Evolutionary conservation across 1,140 invertebrate species (phyloP).

Genomic region (Aplysia californica): DNA sequence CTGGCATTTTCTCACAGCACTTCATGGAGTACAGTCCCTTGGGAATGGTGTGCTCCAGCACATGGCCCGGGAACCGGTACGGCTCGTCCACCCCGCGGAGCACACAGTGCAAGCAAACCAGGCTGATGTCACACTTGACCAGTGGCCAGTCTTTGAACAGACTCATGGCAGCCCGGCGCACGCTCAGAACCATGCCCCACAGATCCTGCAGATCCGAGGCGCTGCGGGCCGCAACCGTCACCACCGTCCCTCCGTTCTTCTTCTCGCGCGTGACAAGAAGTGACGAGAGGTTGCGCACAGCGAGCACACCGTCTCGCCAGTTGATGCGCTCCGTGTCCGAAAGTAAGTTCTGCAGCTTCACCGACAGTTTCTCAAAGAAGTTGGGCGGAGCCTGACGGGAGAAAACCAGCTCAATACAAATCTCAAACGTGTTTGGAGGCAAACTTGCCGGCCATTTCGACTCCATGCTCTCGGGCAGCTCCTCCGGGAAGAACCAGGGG

Average conservation of each 20-base stretch:
- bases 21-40: slow-evolving; percentile 41
- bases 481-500: slow-evolving; percentile 59
- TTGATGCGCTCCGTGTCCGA: slow-evolving; percentile 46
- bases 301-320: slow-evolving; percentile 59
- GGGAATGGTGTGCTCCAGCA: slow-evolving; percentile 49
- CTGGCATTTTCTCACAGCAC: slow-evolving; percentile 43
- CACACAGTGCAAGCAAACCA: slow-evolving; percentile 57
- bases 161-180: slow-evolving; percentile 41
- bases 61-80: slow-evolving; percentile 47
- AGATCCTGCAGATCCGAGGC: slow-evolving; percentile 53
- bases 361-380: slow-evolving; percentile 61
- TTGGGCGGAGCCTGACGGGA: slow-evolving; percentile 53
- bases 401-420: slow-evolving; percentile 50
- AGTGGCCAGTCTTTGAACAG: slow-evolving; percentile 61
- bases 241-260: slow-evolving; percentile 28
- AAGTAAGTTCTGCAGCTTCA: slow-evolving; percentile 51
- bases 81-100: slow-evolving; percentile 43
- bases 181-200: slow-evolving; percentile 51
- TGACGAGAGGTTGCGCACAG: slow-evolving; percentile 43
- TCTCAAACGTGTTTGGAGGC: slow-evolving; percentile 49
- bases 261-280: slow-evolving; percentile 46
- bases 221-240: slow-evolving; percentile 49
- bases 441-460: slow-evolving; percentile 44
- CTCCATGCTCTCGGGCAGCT: slow-evolving; percentile 36
- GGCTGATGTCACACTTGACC: slow-evolving; percentile 41